phyloP scores from a whole-genome alignment of 2,797 vertebrate genomes.

The Sebastes matsubarae region DNA sequence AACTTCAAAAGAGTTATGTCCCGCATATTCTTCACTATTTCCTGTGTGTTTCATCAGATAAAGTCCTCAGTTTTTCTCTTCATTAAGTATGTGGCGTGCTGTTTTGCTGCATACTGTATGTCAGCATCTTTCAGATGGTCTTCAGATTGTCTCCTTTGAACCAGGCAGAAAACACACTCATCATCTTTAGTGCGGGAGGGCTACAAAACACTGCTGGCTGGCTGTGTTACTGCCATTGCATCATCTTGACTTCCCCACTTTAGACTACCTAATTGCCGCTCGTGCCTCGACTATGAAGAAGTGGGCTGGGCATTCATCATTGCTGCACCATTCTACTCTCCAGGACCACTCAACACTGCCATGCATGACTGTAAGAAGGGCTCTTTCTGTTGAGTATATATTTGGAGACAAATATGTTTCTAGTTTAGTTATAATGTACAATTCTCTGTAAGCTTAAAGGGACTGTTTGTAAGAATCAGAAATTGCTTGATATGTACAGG shows the following conservation, averaged over 20 bases:
- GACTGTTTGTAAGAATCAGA: no score
- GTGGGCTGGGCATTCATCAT: not conserved
- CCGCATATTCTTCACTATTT: slow-evolving; percentile 44
- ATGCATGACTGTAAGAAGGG: not conserved
- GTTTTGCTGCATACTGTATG: slow-evolving; percentile 29
- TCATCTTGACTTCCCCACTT: slow-evolving; percentile 59
- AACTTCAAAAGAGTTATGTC: slow-evolving; percentile 49
- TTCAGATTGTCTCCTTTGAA: slow-evolving; percentile 53
- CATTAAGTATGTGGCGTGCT: slow-evolving; percentile 29
- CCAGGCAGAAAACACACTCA: slow-evolving; percentile 38
- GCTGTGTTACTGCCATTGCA: slow-evolving; percentile 50
- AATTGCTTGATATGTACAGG: slow-evolving; percentile 40
- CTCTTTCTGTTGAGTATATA: not conserved
- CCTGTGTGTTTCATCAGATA: slow-evolving; percentile 70
- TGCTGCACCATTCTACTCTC: not conserved
- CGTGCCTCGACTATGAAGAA: slow-evolving; percentile 38
- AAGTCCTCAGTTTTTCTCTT: slow-evolving; percentile 49
- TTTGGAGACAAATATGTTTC: not conserved
- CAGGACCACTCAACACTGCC: not conserved
- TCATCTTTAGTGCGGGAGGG: slow-evolving; percentile 21
- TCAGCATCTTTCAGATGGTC: slow-evolving; percentile 48
- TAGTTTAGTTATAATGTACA: not conserved
- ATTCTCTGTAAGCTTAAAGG: not conserved
- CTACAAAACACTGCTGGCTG: slow-evolving; percentile 34
- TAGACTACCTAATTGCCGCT: slow-evolving; percentile 43